Conservation (phyloP, 2,797 vertebrate genomes). For the Arrhamphus sclerolepis region DNA sequence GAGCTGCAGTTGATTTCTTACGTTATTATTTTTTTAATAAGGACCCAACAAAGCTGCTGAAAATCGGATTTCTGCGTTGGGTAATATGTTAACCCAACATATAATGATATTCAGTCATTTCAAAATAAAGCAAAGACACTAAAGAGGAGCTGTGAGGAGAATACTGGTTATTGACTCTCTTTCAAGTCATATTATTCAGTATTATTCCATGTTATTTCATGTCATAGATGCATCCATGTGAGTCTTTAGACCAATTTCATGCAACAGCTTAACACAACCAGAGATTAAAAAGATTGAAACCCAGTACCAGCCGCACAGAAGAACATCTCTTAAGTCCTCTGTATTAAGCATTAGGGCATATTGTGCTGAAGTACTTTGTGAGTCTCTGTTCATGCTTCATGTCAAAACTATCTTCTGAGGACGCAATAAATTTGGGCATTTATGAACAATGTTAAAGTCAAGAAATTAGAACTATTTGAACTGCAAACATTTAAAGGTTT, state of each 20-base stretch:
- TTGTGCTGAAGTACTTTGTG: too few relatives aligned
- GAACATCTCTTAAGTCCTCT: slow-evolving; percentile 3
- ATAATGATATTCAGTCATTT: slow-evolving; percentile 23
- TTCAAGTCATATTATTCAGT: neutral
- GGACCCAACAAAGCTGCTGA: too few relatives aligned
- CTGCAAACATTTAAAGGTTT: too few relatives aligned
- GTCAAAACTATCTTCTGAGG: too few relatives aligned
- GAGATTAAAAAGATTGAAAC: slow-evolving; percentile 27
- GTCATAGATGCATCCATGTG: slow-evolving; percentile 4
- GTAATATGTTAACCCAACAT: too few relatives aligned
- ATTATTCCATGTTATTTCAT: neutral
- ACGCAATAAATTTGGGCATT: too few relatives aligned
- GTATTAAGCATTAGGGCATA: neutral
- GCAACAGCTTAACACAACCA: slow-evolving; percentile 19
- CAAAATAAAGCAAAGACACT: slow-evolving; percentile 14
- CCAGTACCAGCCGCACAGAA: neutral
- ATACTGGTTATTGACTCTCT: slow-evolving; percentile 1
- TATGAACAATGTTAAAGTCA: too few relatives aligned
- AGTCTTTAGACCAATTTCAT: neutral
- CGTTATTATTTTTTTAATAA: too few relatives aligned
- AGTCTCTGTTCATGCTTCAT: too few relatives aligned
- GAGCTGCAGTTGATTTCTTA: too few relatives aligned
- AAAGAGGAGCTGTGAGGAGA: slow-evolving; percentile 9
- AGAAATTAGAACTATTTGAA: too few relatives aligned
- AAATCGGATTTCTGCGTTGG: too few relatives aligned